Evolutionary conservation across 2,888 invertebrate species (phyloP), one percentile per base, ranked within the genome.

Genomic region (Sipunculus nudus): DNA sequence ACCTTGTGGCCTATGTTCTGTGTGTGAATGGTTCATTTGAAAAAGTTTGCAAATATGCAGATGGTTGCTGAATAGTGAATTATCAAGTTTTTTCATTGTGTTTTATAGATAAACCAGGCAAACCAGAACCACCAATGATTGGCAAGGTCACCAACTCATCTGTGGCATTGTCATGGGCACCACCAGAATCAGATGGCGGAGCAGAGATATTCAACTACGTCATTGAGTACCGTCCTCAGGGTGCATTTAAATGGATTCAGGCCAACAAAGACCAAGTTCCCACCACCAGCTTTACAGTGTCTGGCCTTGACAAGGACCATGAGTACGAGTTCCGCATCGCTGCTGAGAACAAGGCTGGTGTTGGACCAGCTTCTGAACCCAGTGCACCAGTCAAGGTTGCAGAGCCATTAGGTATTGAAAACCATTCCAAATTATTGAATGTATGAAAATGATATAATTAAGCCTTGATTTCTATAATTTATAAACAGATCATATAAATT

Each of bases 271-370:
- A 56, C 13, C 45, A 48, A 16, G 46, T 65, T 3, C 28, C 46
- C 1, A 53, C 52, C n/a, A 40, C 47, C 8, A 26, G 26, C 23
- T 59, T 48, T 53, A 67, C 58, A 8, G 67, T 71, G 40, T 57
- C 58, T 13, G 54, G 63, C 13, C 69, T 74, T 32, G 49, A 54
- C n/a, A 47, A 61, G 43, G 65, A 57, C 41, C 35, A 43, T 35
- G 43, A 59, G 31, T 94, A 94, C 80, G 91, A 92, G 80, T 93
- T 94, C 84, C 88, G 93, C 56, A 88, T 94, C 6, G 92, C 93
- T 21, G 81, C 82, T 23, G 80, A 82, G 67, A 84, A 84, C 67
- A 78, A 80, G 67, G 72, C 77, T 19, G 84, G 84, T 6, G 73
- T 75, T 26, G 79, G 84, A 62, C 77, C 75, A 40, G 89, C 90